Percentiles rank a stretch among this genome's conserved stretches.
Evolutionary conservation across 2,888 invertebrate species (phyloP).

Genomic region (Atethmia centrago): DNA sequence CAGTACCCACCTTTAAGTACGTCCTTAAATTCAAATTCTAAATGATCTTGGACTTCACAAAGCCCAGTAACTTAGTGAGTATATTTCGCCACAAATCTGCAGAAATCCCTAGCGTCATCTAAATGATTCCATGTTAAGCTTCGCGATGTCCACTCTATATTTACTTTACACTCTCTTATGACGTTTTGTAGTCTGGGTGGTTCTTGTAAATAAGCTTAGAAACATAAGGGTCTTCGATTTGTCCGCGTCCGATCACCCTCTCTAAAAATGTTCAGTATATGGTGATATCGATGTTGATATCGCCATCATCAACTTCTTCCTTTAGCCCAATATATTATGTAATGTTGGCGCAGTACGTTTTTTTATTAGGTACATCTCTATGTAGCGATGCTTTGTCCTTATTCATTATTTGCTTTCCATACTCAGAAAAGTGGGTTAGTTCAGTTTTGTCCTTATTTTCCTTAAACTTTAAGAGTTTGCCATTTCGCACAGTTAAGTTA

Average conservation of each 20-base stretch:
- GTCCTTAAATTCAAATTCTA: slow-evolving; percentile 22
- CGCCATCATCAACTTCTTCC: not conserved
- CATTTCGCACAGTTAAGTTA: not conserved
- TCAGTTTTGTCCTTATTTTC: not conserved
- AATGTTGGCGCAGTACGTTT: too few relatives aligned
- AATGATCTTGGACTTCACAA: slow-evolving; percentile 25
- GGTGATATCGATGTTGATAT: not conserved
- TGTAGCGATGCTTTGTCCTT: too few relatives aligned
- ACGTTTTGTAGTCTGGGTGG: slow-evolving; percentile 87
- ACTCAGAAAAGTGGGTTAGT: not conserved
- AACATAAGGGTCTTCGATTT: slow-evolving; percentile 64
- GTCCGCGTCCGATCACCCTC: slow-evolving; percentile 21
- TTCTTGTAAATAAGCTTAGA: slow-evolving; percentile 69
- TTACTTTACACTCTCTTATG: slow-evolving; percentile 77
- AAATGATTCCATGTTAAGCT: slow-evolving; percentile 57
- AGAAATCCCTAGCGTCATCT: slow-evolving; percentile 47
- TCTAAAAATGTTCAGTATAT: not conserved
- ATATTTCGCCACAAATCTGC: slow-evolving; percentile 51
- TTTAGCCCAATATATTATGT: not conserved
- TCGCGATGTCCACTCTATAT: slow-evolving; percentile 75
- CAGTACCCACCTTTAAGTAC: too few relatives aligned
- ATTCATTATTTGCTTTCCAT: too few relatives aligned
- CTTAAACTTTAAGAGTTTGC: not conserved
- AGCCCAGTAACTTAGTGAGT: slow-evolving; percentile 41
- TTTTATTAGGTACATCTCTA: not conserved